Evolutionary conservation across 2,113 vertebrate genomes (phyloP), one percentile per base, ranked within the genome.

Genomic region (Gadus chalcogrammus): DNA sequence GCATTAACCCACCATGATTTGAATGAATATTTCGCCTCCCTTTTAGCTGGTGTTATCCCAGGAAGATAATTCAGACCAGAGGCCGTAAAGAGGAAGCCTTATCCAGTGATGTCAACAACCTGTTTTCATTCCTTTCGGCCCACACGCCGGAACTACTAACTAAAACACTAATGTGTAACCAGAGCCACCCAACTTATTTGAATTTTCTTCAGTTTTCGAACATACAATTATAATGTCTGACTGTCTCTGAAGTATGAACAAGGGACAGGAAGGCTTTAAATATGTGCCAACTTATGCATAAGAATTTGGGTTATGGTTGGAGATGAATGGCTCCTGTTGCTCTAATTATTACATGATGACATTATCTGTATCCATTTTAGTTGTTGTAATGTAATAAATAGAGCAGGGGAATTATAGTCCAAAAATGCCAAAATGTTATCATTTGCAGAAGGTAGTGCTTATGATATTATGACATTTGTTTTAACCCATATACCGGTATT

Each of bases 181-280:
- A 13, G 17, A 28, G 31, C 31, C 68, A 22, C 12, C 53, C 2
- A 3, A 48, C 24, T 24, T 65, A 58, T 62, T 48, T 56, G 69
- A 64, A 71, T n/a, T 61, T 18, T 22, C 20, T 48, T 48, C 18
- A 24, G 20, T 31, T 63, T 7, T 65, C 7, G 68, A 60, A 60
- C 64, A 61, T 8, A 22, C 48, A 18, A 11, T 48, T 11, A 48
- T 48, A 9, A 6, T 56, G 27, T 8, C 15, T 28, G 20, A 11
- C 69, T 69, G 61, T 72, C 56, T 22, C 38, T 20, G 35, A 11
- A 58, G 61, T 31, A 69, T 20, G 35, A 63, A 22, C 58, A 28
- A n/a, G 15, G 20, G 9, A 60, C 56, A 20, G 18, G 60, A n/a
- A 53, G 18, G 16, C 72, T 76, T 71, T 79, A 65, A 79, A 69